phyloP scores from a whole-genome alignment of 2,797 vertebrate genomes.

The Micrastur ruficollis region DNA sequence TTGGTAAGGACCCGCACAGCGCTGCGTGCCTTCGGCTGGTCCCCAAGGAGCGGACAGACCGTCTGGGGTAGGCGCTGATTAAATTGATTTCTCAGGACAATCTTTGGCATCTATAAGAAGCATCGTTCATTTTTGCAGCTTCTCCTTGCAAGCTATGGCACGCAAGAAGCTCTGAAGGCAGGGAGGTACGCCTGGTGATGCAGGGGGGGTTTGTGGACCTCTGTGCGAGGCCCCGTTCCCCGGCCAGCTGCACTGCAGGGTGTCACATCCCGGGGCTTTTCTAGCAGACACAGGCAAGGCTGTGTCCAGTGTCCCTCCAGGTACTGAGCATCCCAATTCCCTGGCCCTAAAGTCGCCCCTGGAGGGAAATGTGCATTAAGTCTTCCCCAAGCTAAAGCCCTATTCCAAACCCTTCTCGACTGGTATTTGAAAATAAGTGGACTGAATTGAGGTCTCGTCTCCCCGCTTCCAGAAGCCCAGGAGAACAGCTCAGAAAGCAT shows the following conservation, averaged over 20 bases:
- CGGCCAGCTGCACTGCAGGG: fast-evolving
- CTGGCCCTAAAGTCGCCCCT: too few relatives aligned
- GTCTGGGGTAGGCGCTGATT: not conserved
- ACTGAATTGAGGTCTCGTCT: not conserved
- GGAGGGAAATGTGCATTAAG: not conserved
- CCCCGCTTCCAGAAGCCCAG: not conserved
- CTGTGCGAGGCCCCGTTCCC: fast-evolving
- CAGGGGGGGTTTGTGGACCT: not conserved
- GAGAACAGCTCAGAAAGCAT: not conserved
- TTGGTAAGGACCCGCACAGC: not conserved
- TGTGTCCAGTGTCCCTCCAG: not conserved
- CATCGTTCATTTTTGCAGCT: not conserved
- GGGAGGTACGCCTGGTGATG: not conserved
- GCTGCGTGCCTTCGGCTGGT: fast-evolving
- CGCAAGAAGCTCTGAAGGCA: fast-evolving
- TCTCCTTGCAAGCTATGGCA: not conserved
- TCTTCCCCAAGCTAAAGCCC: not conserved
- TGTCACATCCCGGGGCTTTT: not conserved
- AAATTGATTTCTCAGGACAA: not conserved
- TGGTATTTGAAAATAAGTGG: not conserved
- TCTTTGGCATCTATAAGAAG: not conserved
- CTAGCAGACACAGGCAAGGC: not conserved
- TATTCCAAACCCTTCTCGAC: not conserved
- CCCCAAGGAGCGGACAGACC: not conserved
- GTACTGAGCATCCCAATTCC: fast-evolving